Conservation (phyloP, 2,888 invertebrate genomes). For the Nineta flava region DNA sequence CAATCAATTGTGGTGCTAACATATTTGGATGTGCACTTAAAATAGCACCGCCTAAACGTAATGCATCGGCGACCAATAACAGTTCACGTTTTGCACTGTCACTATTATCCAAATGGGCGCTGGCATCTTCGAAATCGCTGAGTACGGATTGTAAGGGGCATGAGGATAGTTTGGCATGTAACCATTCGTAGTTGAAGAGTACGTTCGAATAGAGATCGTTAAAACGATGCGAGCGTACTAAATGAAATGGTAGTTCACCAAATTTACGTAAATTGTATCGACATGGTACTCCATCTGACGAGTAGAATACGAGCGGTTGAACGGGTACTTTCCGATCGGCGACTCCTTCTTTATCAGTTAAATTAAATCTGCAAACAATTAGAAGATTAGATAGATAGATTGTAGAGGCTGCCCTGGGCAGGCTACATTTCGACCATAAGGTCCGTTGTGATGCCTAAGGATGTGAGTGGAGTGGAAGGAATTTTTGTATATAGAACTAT, state of each 20-base stretch:
- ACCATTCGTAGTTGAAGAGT: conserved; percentile 93
- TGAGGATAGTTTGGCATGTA: conserved; percentile 88
- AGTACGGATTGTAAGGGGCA: conserved; percentile 90
- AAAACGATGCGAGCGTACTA: conserved; percentile 79
- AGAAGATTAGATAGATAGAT: no score
- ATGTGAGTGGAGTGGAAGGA: no score
- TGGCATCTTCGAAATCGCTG: conserved; percentile 91
- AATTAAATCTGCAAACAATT: conserved; percentile 39
- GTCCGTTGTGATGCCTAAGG: no score
- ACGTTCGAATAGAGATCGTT: conserved; percentile 83
- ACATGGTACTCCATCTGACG: conserved; percentile 75
- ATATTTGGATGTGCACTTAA: conserved; percentile 84
- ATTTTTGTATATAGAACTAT: no score
- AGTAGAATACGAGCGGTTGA: conserved; percentile 81
- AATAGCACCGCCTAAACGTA: conserved; percentile 88
- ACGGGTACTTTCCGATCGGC: conserved; percentile 90
- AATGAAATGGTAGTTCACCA: conserved; percentile 88
- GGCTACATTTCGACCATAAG: no score
- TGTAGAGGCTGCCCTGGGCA: no score
- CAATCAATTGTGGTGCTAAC: conserved; percentile 88
- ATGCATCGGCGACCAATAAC: conserved; percentile 82
- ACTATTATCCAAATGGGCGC: conserved; percentile 61
- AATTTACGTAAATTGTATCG: conserved; percentile 92
- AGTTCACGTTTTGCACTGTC: conserved; percentile 73
- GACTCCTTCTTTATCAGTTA: conserved; percentile 75